Conservation (phyloP, 2,113 vertebrate genomes). For the Macrotis lagotis region DNA sequence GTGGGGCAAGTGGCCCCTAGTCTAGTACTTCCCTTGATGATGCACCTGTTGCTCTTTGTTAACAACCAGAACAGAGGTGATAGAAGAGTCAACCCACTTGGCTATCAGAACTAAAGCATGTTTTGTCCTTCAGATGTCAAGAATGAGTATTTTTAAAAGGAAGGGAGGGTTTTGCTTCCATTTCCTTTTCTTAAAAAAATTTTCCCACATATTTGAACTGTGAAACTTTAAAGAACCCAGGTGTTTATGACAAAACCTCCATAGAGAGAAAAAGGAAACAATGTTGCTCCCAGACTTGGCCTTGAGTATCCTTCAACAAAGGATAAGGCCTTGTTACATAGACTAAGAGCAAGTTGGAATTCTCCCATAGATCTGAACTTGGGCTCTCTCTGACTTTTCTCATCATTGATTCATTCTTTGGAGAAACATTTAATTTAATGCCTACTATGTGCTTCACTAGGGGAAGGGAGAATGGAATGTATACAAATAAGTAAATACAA, state of each 20-base stretch:
- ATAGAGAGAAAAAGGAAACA: not conserved
- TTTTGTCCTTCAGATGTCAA: constrained; percentile 50
- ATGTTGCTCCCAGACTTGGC: not conserved
- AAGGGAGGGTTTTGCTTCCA: not conserved
- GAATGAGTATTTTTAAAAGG: constrained; percentile 1
- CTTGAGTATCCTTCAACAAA: not conserved
- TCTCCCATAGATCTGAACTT: not conserved
- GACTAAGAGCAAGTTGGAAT: not conserved
- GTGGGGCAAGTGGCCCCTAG: not conserved
- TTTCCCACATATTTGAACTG: constrained; percentile 19
- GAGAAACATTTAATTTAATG: not conserved
- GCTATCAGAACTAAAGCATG: not conserved
- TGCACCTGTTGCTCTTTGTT: not conserved
- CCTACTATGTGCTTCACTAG: not conserved
- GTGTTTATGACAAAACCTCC: not conserved
- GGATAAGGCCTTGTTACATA: not conserved
- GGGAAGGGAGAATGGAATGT: not conserved
- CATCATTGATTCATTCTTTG: not conserved
- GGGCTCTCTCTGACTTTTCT: not conserved
- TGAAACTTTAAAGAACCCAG: constrained; percentile 21
- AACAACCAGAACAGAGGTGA: not conserved
- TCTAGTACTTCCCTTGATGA: not conserved
- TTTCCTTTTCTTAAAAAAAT: constrained; percentile 36
- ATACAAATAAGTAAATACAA: not conserved
- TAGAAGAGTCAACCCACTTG: not conserved